phyloP scores from a whole-genome alignment of 1,140 invertebrate genomes.

The Archegozetes longisetosus region DNA sequence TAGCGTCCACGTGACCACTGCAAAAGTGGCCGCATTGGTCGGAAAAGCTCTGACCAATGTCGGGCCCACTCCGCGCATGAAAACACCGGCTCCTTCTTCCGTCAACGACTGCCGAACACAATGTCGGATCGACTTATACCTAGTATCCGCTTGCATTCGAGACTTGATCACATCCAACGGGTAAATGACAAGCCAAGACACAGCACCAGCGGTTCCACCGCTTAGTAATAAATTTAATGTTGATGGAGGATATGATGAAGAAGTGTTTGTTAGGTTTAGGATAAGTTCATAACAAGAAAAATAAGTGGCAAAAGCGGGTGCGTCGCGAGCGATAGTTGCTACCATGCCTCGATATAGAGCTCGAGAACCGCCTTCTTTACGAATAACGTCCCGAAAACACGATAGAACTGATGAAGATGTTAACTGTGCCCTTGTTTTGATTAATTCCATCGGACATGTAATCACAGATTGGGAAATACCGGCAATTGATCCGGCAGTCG shows the following conservation, averaged over 20 bases:
- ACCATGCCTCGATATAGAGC: constrained; percentile 56
- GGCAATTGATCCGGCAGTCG: constrained; percentile 46
- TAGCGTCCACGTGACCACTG: constrained; percentile 54
- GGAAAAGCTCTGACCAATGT: constrained; percentile 71
- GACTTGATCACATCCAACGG: constrained; percentile 81
- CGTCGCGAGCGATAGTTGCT: constrained; percentile 54
- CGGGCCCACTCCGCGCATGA: constrained; percentile 52
- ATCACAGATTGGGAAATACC: constrained; percentile 56
- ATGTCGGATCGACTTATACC: constrained; percentile 40
- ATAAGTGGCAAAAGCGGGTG: constrained; percentile 45
- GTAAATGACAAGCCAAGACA: constrained; percentile 69
- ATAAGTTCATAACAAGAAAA: constrained; percentile 57
- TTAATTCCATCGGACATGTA: constrained; percentile 65
- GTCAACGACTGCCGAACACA: constrained; percentile 47
- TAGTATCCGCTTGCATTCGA: constrained; percentile 56
- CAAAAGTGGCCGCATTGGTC: constrained; percentile 77
- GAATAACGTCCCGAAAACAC: constrained; percentile 45
- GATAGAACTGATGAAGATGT: constrained; percentile 38
- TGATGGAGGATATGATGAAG: background rate
- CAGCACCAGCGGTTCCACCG: constrained; percentile 61
- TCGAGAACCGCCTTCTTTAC: constrained; percentile 43
- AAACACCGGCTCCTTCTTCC: constrained; percentile 51
- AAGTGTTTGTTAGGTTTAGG: constrained; percentile 21
- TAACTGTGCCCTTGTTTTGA: constrained; percentile 63
- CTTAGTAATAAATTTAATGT: constrained; percentile 44